Percentiles rank a stretch among this genome's conserved stretches.
phyloP scores from a whole-genome alignment of 2,888 invertebrate genomes.

The Habroteleia sp. region DNA sequence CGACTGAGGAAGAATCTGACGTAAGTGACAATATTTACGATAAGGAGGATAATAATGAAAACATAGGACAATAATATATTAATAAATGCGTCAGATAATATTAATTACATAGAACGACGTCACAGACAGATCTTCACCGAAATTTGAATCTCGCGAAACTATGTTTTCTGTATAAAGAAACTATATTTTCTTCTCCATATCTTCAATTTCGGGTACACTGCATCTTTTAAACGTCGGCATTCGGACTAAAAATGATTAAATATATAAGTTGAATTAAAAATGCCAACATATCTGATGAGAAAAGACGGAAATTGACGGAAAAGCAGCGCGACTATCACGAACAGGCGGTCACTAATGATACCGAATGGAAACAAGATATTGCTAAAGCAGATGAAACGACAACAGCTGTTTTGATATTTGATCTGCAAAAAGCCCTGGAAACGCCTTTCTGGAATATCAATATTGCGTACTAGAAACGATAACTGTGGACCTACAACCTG shows the following conservation, averaged over 20 bases:
- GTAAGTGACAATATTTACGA: too few relatives aligned
- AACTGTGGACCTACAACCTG: conserved; percentile 17
- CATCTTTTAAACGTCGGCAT: conserved; percentile 37
- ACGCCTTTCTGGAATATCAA: conserved; percentile 6
- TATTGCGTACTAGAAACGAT: conserved; percentile 18
- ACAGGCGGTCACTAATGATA: too few relatives aligned
- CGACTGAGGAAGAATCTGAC: too few relatives aligned
- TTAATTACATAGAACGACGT: conserved; percentile 14
- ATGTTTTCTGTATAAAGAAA: conserved; percentile 21
- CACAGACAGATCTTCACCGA: conserved; percentile 20
- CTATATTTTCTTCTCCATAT: conserved; percentile 31
- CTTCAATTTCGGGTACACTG: conserved; percentile 50
- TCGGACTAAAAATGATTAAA: too few relatives aligned
- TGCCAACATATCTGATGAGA: too few relatives aligned
- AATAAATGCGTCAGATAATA: too few relatives aligned
- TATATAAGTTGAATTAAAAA: too few relatives aligned
- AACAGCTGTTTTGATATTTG: conserved; percentile 16
- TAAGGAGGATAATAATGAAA: too few relatives aligned
- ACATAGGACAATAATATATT: too few relatives aligned
- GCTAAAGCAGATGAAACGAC: neutral
- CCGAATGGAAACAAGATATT: too few relatives aligned
- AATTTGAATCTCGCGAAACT: conserved; percentile 20
- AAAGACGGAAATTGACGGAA: too few relatives aligned
- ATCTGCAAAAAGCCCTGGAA: conserved; percentile 24
- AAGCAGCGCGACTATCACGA: too few relatives aligned